These are phyloP conservation scores for Caenorhabditis imperialis DNA, from an alignment of 2,888 invertebrate species.

Conservation along the genomic window DNA sequence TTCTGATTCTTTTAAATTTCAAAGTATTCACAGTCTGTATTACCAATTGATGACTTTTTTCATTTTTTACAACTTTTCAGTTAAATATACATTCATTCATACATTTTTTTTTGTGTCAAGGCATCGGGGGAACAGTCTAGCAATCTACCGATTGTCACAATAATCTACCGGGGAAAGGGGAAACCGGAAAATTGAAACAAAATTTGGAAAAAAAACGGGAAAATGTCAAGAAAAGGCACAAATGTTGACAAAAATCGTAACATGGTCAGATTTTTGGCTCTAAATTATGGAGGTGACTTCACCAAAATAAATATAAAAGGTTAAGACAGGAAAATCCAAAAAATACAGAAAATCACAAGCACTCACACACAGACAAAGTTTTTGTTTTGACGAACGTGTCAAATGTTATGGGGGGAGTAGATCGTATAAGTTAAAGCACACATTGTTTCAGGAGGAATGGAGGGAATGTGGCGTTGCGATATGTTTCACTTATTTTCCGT, in stretches of 20 bases:
- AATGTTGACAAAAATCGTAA: too few species aligned
- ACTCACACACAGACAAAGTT: background rate
- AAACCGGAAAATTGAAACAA: too few species aligned
- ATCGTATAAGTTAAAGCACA: constrained; percentile 49
- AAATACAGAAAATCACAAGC: background rate
- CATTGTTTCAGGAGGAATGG: constrained; percentile 12
- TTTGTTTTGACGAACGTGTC: constrained; percentile 16
- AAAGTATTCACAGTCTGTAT: constrained; percentile 13
- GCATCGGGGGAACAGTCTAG: constrained; percentile 12
- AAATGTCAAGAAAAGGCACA: too few species aligned
- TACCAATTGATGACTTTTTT: constrained; percentile 34
- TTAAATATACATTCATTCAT: constrained; percentile 38
- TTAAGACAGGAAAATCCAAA: background rate
- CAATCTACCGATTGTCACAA: too few species aligned
- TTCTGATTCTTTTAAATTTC: constrained; percentile 4
- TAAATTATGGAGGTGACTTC: too few species aligned
- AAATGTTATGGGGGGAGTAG: constrained; percentile 18
- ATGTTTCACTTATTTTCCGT: constrained; percentile 27
- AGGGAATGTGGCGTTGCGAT: constrained; percentile 6
- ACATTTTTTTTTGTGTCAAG: constrained; percentile 14
- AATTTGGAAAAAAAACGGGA: too few species aligned
- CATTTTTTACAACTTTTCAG: constrained; percentile 18
- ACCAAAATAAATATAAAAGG: too few species aligned
- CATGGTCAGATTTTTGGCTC: too few species aligned
- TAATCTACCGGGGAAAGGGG: too few species aligned